Conservation (phyloP, 2,113 vertebrate genomes). For the Turnix velox region DNA sequence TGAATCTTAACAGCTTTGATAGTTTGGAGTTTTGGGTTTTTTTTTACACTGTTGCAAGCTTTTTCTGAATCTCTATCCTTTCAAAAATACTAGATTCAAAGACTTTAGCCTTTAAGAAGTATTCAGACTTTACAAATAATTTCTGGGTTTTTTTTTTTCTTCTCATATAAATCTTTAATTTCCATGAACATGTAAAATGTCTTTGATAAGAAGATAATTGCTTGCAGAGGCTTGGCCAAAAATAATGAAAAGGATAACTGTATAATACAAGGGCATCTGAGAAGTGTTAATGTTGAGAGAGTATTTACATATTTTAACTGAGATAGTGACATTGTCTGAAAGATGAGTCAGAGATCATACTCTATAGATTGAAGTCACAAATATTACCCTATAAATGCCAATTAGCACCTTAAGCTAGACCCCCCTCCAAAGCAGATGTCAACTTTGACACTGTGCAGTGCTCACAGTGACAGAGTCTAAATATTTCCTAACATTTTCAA, state of each 20-base stretch:
- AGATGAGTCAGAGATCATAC: not conserved
- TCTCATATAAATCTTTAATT: not conserved
- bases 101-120: not conserved
- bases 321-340: not conserved
- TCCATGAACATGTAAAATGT: not conserved
- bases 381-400: constrained; percentile 46
- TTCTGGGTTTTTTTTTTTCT: not conserved
- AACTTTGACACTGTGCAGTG: constrained; percentile 14
- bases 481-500: constrained; percentile 30
- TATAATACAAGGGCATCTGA: not conserved
- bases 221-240: constrained; percentile 9
- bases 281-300: constrained; percentile 2
- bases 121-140: not conserved
- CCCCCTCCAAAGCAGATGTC: not conserved
- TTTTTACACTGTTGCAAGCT: not conserved
- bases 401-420: constrained; percentile 3
- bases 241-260: constrained; percentile 4
- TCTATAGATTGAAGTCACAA: constrained; percentile 21
- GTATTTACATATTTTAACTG: constrained; percentile 49
- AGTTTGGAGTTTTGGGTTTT: not conserved
- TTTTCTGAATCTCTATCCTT: not conserved
- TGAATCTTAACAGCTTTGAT: constrained; percentile 18
- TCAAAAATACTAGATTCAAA: not conserved
- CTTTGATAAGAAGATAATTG: constrained; percentile 19
- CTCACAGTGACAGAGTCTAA: not conserved